phyloP scores from a whole-genome alignment of 2,113 vertebrate genomes.

The Gavia stellata region DNA sequence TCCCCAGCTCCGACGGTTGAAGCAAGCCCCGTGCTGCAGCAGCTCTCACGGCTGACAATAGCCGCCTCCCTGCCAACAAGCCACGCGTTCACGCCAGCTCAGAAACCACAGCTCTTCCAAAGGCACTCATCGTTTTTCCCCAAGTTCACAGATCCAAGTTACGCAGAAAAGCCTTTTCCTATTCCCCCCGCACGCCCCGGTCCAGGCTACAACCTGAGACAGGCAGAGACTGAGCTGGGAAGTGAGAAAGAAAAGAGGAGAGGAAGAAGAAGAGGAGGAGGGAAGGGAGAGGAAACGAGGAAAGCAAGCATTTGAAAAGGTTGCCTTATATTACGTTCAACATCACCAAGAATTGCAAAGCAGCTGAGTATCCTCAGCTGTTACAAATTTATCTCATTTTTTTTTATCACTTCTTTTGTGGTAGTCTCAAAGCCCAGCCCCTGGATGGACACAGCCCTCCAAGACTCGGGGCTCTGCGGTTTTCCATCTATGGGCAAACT shows the following conservation, averaged over 20 bases:
- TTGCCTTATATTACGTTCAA: background rate
- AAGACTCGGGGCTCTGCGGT: background rate
- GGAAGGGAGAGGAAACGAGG: background rate
- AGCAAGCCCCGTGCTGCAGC: background rate
- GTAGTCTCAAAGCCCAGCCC: background rate
- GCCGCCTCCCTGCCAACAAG: background rate
- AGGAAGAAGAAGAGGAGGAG: background rate
- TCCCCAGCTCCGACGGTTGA: fast-evolving
- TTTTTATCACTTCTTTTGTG: too few species aligned
- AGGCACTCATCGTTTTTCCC: fast-evolving
- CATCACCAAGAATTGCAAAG: background rate
- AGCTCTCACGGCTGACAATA: fast-evolving
- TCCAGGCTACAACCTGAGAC: background rate
- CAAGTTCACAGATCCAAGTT: background rate
- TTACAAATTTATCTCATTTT: background rate
- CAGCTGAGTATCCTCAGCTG: background rate
- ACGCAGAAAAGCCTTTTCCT: background rate
- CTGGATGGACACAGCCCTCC: background rate
- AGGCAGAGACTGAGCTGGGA: background rate
- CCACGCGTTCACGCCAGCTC: fast-evolving
- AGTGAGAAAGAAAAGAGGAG: background rate
- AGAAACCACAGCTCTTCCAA: background rate
- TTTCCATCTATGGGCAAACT: background rate
- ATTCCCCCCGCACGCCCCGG: background rate
- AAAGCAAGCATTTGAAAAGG: background rate